These are phyloP conservation scores for Trachelus troglodyta DNA, from an alignment of 2,888 invertebrate genomes.

Conservation along the genomic window DNA sequence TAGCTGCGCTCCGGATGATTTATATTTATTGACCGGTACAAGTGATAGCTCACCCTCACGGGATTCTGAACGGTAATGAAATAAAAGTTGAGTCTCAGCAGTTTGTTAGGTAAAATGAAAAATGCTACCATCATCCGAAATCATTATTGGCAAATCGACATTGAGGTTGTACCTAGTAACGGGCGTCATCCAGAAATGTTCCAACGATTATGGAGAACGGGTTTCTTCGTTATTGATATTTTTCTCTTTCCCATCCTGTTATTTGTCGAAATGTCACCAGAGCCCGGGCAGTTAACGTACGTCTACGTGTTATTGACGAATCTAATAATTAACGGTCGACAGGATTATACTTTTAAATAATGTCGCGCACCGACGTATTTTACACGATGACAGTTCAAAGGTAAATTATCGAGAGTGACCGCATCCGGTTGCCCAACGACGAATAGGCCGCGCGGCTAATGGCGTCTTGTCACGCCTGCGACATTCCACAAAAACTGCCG, in stretches of 20 bases:
- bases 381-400: slow-evolving; percentile 43
- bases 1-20: slow-evolving; percentile 34
- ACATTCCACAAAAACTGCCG: slow-evolving; percentile 40
- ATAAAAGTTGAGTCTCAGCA: not conserved
- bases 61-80: not conserved
- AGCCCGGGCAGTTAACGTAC: not conserved
- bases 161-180: not conserved
- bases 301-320: slow-evolving; percentile 34
- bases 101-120: not conserved
- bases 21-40: slow-evolving; percentile 39
- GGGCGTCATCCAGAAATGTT: not conserved
- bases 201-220: slow-evolving; percentile 12
- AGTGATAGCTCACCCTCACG: not conserved
- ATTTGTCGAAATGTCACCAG: slow-evolving; percentile 21
- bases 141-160: not conserved
- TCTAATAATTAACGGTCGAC: slow-evolving; percentile 39
- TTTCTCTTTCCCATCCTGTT: slow-evolving; percentile 23
- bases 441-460: slow-evolving; percentile 38
- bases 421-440: slow-evolving; percentile 58
- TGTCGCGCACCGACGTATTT: slow-evolving; percentile 42
- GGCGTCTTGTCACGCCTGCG: slow-evolving; percentile 54
- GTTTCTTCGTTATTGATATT: slow-evolving; percentile 14
- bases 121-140: not conserved
- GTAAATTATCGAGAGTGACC: slow-evolving; percentile 57
- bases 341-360: slow-evolving; percentile 53